Evolutionary conservation across 2,113 vertebrate genomes (phyloP), one percentile per base, ranked within the genome.

Genomic region (Cinclus mexicanus): DNA sequence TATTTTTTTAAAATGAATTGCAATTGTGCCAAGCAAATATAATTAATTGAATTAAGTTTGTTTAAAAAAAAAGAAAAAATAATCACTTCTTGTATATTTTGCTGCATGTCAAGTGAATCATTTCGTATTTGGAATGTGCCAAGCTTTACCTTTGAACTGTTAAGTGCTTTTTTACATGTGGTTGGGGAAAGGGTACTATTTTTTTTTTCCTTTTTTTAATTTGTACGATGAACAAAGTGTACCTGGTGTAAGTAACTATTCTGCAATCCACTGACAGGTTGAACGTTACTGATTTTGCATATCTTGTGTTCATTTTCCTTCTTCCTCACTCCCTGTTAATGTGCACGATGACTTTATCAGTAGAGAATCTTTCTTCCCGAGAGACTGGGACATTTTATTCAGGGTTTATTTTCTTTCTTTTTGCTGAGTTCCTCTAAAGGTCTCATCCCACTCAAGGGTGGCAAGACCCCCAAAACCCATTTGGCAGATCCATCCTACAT

Each of bases 51-150:
- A 98, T 97, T 98, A 97, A 97, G 97, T 98, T 98, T 98, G 97
- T 98, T 98, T 98, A 93, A 96, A 97, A 97, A 87, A 97, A 96
- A 74, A 82, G 93, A 92, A 49, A 93, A 94, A 90, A 94, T 0
- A 98, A 97, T 97, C 98, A 97, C 97, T 98, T 98, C 97, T 97
- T 98, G 98, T 98, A 98, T 98, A 98, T 98, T 98, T 98, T 98
- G 97, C 97, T 99, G 98, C 98, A 99, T 99, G 98, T 98, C 97
- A 98, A 98, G 98, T 98, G 98, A 98, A 98, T 98, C 97, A 98
- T 98, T 98, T 98, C 98, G 98, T 98, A 97, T 98, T 98, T 98
- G 97, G 97, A 98, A 98, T 98, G 97, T 98, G 98, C 97, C 97
- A 95, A 98, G 98, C 98, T 98, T 98, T 98, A 97, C 97, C 97